These are phyloP conservation scores for Yponomeuta malinellus DNA, from an alignment of 2,888 invertebrate genomes.

Conservation along the genomic window DNA sequence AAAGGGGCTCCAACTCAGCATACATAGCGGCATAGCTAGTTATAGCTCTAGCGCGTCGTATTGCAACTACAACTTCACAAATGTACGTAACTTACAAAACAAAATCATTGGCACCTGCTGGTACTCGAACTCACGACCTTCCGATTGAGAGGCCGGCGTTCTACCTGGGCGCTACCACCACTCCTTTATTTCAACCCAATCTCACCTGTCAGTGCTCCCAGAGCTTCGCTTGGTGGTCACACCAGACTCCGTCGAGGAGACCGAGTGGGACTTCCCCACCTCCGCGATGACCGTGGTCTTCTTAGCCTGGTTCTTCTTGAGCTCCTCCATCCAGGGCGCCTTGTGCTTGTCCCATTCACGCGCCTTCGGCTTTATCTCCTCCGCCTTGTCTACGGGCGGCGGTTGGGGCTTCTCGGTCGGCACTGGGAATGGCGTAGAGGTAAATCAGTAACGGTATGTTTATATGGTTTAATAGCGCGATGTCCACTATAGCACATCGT, in stretches of 20 bases:
- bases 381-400: conserved; percentile 32
- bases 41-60: no score
- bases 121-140: no score
- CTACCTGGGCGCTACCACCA: no score
- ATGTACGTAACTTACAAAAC: no score
- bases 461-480: background rate
- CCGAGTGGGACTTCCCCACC: conserved; percentile 41
- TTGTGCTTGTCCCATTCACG: conserved; percentile 83
- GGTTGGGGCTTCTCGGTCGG: conserved; percentile 31
- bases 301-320: conserved; percentile 85
- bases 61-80: no score
- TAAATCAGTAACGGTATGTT: background rate
- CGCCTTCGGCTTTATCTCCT: conserved; percentile 78
- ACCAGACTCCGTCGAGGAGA: conserved; percentile 38
- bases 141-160: no score
- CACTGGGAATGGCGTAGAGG: conserved; percentile 21
- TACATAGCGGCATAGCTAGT: no score
- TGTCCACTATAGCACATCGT: no score
- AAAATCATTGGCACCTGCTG: no score
- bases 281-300: conserved; percentile 68
- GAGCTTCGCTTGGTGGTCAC: conserved; percentile 33
- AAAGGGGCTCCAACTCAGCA: no score
- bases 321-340: conserved; percentile 88
- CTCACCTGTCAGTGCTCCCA: conserved; percentile 60
- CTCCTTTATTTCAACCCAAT: no score